Evolutionary conservation across 2,113 vertebrate species (phyloP).

Genomic region (Hippocampus barbouri): DNA sequence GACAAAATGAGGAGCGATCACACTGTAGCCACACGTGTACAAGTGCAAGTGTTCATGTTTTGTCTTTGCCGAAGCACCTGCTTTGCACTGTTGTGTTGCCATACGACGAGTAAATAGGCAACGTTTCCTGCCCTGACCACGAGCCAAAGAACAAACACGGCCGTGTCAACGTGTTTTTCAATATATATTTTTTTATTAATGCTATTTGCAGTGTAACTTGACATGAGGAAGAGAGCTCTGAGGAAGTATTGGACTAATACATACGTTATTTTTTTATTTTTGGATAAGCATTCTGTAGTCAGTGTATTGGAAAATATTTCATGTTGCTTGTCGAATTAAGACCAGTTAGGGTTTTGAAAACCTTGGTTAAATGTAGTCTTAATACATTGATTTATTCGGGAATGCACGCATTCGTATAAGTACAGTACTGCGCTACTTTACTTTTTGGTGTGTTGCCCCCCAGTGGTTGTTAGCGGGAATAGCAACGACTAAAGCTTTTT

Average conservation of each 20-base stretch:
- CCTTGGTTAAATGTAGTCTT: not conserved
- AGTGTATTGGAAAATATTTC: not conserved
- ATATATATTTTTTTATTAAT: too few relatives aligned
- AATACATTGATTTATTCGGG: not conserved
- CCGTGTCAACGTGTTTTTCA: too few relatives aligned
- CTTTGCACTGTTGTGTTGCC: not conserved
- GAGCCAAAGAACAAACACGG: too few relatives aligned
- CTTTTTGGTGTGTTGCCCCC: not conserved
- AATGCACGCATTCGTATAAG: not conserved
- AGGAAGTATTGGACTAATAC: not conserved
- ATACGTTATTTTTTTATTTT: not conserved
- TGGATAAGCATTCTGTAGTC: not conserved
- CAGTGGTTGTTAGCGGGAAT: not conserved
- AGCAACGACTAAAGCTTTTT: not conserved
- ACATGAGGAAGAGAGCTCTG: not conserved
- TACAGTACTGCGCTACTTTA: not conserved
- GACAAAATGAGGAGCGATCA: conserved; percentile 38
- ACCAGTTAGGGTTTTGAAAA: not conserved
- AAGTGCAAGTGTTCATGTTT: not conserved
- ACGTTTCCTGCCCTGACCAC: too few relatives aligned
- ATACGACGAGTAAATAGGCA: not conserved
- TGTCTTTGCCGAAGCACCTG: not conserved
- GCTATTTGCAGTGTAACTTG: too few relatives aligned
- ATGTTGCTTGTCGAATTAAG: not conserved
- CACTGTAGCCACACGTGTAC: not conserved